Evolutionary conservation across 2,113 vertebrate genomes (phyloP), one percentile per base, ranked within the genome.

Genomic region (Himantopus leucocephalus): DNA sequence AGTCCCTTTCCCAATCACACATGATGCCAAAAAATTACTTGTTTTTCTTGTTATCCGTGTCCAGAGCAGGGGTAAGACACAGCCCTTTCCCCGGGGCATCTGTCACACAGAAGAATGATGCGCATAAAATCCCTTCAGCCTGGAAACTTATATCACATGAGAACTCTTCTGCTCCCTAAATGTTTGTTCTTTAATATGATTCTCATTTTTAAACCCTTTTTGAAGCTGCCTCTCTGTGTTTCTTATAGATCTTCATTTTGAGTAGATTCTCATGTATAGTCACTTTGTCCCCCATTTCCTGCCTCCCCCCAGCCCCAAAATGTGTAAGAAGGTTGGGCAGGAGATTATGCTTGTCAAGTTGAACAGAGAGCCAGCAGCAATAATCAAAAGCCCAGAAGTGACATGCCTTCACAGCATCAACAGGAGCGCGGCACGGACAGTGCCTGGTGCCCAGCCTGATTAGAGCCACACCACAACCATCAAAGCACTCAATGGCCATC

Each of bases 41-140:
- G 80, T 94, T 95, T 95, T 94, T 93, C 95, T 95, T 94, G 86
- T 82, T 64, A 63, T 63, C 91, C 41, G 43, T 90, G 95, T 94
- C 91, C 90, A 82, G 90, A 95, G 48, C 47, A 47, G 74, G 89
- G 79, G 66, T 74, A 94, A 66, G 78, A 81, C 78, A 93, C 30
- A 80, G 68, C 78, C 89, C 64, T 95, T 96, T 91, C 89, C 85
- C 56, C 2, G 0, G 73, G 88, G 82, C 85, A 68, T 88, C 60
- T 85, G 75, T 89, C 90, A 92, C 48, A 45, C 52, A 85, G 21
- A 75, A 87, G 91, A 93, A 71, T 22, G 52, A 85, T 93, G 76
- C 56, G 85, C 88, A 80, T 26, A 88, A 88, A 93, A 84, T 29
- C 64, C 70, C 55, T 83, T 94, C 67, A 85, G 72, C 83, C 41